Evolutionary conservation across 2,797 vertebrate species (phyloP).

Genomic region (Pseudomugil gertrudae): DNA sequence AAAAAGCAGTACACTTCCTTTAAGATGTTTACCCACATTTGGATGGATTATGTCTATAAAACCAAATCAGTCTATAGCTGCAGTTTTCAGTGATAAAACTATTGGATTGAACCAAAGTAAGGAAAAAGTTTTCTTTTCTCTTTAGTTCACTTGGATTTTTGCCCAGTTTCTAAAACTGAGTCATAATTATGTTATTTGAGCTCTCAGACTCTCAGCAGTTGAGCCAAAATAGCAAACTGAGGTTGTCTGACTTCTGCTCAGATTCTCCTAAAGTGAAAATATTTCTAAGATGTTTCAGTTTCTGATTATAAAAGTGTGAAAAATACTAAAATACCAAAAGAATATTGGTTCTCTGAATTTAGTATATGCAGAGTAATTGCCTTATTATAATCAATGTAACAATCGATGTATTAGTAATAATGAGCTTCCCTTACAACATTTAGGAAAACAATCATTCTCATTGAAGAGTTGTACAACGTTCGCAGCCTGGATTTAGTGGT

Average conservation of each 20-base stretch:
- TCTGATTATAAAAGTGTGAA: too few species aligned
- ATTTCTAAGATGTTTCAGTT: too few species aligned
- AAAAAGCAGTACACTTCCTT: neutral
- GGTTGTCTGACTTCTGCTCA: neutral
- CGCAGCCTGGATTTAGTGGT: neutral
- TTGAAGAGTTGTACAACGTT: neutral
- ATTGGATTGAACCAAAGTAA: neutral
- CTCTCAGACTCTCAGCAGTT: neutral
- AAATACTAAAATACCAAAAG: too few species aligned
- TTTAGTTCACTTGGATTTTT: neutral
- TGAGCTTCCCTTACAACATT: neutral
- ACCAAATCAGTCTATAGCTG: neutral
- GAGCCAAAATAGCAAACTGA: neutral
- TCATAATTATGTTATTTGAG: conserved; percentile 1
- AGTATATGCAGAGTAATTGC: neutral
- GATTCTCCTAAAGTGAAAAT: neutral
- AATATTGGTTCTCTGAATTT: too few species aligned
- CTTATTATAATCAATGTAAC: neutral
- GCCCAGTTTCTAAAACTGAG: neutral
- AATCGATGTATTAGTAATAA: neutral
- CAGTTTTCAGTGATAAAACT: neutral
- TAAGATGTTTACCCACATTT: neutral
- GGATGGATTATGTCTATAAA: neutral
- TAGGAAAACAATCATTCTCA: neutral
- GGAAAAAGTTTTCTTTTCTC: neutral